Evolutionary conservation across 2,888 invertebrate genomes (phyloP).

Genomic region (Suillia variegata): DNA sequence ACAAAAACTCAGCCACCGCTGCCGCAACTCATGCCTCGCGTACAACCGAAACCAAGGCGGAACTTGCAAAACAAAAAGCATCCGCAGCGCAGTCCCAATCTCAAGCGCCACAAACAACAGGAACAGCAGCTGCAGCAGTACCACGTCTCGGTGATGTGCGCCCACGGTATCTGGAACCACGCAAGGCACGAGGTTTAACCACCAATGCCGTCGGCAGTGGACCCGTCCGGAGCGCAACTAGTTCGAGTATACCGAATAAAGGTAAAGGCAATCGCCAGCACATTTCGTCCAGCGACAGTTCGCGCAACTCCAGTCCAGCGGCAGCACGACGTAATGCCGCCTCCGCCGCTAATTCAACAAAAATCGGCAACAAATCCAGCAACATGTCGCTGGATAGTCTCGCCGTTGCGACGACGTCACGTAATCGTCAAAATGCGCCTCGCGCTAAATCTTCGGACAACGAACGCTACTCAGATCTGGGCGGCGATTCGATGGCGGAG

Average conservation of each 20-base stretch:
- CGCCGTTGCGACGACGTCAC: conserved; percentile 50
- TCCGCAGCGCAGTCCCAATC: neutral
- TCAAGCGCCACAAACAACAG: conserved; percentile 21
- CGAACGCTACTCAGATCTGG: conserved; percentile 48
- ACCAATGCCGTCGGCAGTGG: conserved; percentile 30
- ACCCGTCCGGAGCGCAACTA: conserved; percentile 55
- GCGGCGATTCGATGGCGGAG: conserved; percentile 58
- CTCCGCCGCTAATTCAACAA: conserved; percentile 32
- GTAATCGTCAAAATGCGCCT: conserved; percentile 41
- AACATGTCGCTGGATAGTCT: conserved; percentile 60
- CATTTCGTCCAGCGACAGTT: conserved; percentile 61
- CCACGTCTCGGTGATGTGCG: conserved; percentile 58
- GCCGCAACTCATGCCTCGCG: neutral
- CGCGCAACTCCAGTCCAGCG: conserved; percentile 58
- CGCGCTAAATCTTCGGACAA: conserved; percentile 33
- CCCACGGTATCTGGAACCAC: conserved; percentile 70
- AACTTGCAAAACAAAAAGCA: neutral
- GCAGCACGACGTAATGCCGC: conserved; percentile 42
- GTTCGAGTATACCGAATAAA: conserved; percentile 54
- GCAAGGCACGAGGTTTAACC: conserved; percentile 46
- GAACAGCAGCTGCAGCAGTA: conserved; percentile 20
- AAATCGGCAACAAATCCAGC: conserved; percentile 53
- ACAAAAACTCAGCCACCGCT: conserved; percentile 9
- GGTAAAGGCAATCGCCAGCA: conserved; percentile 45
- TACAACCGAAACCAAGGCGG: neutral